Percentiles rank a stretch among this genome's conserved stretches.
phyloP scores from a whole-genome alignment of 2,888 invertebrate genomes.

The Salpingus planirostris region DNA sequence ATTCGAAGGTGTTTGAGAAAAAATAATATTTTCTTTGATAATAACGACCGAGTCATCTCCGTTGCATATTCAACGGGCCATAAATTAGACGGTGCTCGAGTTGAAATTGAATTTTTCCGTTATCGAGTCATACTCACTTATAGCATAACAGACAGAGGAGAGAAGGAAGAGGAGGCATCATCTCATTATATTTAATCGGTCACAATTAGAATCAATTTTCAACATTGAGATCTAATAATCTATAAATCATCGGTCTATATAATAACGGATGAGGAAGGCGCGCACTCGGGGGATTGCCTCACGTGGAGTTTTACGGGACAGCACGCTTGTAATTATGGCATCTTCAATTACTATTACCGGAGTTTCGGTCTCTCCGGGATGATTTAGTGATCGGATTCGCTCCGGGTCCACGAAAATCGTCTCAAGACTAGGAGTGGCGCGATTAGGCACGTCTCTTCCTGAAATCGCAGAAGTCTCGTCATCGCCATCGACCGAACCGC shows the following conservation, averaged over 20 bases:
- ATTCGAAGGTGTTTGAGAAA: no score
- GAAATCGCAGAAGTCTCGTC: constrained; percentile 1
- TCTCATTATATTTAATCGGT: constrained; percentile 19
- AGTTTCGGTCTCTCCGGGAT: no score
- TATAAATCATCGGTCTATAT: constrained; percentile 18
- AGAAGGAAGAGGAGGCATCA: not conserved
- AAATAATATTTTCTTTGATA: no score
- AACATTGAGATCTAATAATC: constrained; percentile 16
- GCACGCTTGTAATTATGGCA: constrained; percentile 13
- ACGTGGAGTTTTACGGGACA: constrained; percentile 1
- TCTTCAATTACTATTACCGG: constrained; percentile 17
- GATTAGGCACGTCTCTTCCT: constrained; percentile 1
- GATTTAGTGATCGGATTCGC: not conserved
- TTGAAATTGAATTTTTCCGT: constrained; percentile 18
- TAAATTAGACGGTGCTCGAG: constrained; percentile 10
- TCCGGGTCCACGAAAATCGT: not conserved
- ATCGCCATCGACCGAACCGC: no score
- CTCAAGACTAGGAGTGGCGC: not conserved
- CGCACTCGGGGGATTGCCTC: not conserved
- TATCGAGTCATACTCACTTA: no score
- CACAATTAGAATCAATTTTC: constrained; percentile 26
- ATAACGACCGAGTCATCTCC: no score
- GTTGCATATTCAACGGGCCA: constrained; percentile 12
- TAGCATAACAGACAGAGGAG: constrained; percentile 13
- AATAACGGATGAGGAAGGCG: constrained; percentile 8